Evolutionary conservation across 2,113 vertebrate species (phyloP).

Genomic region (Fregata magnificens): DNA sequence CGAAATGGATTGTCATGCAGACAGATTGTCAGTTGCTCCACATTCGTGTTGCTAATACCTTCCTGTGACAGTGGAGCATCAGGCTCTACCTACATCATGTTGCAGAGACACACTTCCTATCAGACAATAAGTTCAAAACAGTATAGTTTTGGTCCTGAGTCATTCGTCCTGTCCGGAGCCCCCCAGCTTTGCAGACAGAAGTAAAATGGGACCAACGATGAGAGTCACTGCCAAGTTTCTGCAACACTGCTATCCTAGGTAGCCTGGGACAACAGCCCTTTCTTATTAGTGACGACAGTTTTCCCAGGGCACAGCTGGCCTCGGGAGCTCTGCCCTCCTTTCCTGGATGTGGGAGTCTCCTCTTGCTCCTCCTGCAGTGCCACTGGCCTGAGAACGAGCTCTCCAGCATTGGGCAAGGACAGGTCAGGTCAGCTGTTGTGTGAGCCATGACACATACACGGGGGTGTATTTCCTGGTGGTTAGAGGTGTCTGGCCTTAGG

Average conservation of each 20-base stretch:
- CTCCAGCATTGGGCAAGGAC: background rate
- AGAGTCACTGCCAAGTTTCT: background rate
- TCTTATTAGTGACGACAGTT: background rate
- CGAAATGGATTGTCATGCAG: background rate
- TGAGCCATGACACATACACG: background rate
- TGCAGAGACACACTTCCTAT: background rate
- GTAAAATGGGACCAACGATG: fast-evolving
- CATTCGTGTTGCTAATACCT: background rate
- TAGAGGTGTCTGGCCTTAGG: background rate
- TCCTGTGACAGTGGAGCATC: background rate
- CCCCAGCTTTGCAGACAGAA: background rate
- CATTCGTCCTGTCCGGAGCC: fast-evolving
- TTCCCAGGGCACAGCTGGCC: background rate
- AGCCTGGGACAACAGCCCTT: background rate
- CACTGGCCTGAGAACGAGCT: background rate
- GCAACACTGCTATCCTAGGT: fast-evolving
- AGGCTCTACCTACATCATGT: background rate
- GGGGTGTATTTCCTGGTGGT: background rate
- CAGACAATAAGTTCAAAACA: background rate
- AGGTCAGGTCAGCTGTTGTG: background rate
- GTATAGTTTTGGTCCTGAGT: background rate
- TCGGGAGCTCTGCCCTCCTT: background rate
- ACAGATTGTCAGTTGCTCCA: background rate
- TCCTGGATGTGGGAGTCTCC: background rate
- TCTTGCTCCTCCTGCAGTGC: background rate